Conservation (phyloP, 2,888 invertebrate genomes). For the Diaprepes abbreviatus region DNA sequence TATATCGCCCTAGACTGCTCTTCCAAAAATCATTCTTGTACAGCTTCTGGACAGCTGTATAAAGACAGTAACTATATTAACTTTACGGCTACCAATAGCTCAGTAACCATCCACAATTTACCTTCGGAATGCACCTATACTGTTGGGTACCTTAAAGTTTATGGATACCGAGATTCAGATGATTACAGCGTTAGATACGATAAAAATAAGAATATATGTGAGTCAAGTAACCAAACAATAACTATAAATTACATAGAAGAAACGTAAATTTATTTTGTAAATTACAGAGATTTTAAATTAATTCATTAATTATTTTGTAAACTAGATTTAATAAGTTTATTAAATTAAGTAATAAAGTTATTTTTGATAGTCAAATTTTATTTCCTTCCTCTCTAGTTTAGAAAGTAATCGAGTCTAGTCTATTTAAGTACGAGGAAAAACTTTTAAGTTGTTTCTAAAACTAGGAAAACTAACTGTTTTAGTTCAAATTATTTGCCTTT, state of each 20-base stretch:
- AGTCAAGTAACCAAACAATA: neutral
- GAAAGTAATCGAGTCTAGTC: no score
- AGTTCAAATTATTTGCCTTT: no score
- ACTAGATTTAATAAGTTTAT: no score
- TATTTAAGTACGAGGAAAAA: no score
- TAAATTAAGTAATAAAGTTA: no score
- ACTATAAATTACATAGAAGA: constrained; percentile 1
- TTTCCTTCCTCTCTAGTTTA: no score
- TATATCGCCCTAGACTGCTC: constrained; percentile 52
- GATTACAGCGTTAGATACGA: constrained; percentile 14
- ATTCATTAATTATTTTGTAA: no score
- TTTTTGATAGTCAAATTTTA: no score
- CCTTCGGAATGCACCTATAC: constrained; percentile 45
- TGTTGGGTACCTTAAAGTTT: constrained; percentile 50
- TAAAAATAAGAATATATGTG: constrained; percentile 35
- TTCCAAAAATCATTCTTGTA: constrained; percentile 33
- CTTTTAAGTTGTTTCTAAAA: no score
- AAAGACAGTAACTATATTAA: constrained; percentile 43
- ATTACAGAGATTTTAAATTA: no score
- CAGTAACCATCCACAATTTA: constrained; percentile 45
- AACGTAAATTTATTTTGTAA: neutral
- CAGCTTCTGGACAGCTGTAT: constrained; percentile 47
- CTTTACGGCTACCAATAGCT: constrained; percentile 47
- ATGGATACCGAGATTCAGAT: constrained; percentile 43
- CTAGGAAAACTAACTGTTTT: no score